Conservation (phyloP, 2,113 vertebrate genomes). For the Phyllostomus discolor region DNA sequence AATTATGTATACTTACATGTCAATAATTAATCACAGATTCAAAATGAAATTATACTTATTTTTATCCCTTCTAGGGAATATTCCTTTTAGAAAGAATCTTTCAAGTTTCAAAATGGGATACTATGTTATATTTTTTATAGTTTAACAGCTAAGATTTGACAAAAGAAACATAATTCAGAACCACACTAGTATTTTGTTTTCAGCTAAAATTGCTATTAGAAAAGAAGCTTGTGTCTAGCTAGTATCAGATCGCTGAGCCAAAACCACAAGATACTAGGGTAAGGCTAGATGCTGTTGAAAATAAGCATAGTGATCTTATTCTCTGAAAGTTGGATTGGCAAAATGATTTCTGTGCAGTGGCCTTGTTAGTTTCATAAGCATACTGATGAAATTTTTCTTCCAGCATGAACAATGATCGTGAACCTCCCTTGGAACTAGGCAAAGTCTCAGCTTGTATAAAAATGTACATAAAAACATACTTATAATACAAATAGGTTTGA, state of each 20-base stretch:
- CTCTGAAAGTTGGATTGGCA: neutral
- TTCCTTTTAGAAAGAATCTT: neutral
- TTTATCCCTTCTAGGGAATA: neutral
- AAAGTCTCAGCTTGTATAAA: neutral
- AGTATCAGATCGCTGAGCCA: neutral
- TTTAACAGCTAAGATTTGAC: neutral
- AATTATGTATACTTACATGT: neutral
- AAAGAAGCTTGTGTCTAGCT: slow-evolving; percentile 29
- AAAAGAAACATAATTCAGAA: neutral
- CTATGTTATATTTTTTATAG: neutral
- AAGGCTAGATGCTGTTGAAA: slow-evolving; percentile 32
- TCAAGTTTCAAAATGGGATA: neutral
- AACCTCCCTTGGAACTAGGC: neutral
- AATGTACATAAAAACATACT: neutral
- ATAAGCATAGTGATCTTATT: neutral
- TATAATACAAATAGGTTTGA: neutral
- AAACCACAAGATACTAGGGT: slow-evolving; percentile 3
- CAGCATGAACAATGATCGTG: neutral
- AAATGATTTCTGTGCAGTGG: neutral
- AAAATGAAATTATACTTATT: neutral
- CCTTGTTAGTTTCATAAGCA: neutral
- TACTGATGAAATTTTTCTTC: neutral
- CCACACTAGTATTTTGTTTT: neutral
- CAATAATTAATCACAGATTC: neutral
- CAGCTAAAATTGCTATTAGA: slow-evolving; percentile 32